Base-by-base conservation (phyloP, 2,888 invertebrate species). In the Erebia palarica region DNA sequence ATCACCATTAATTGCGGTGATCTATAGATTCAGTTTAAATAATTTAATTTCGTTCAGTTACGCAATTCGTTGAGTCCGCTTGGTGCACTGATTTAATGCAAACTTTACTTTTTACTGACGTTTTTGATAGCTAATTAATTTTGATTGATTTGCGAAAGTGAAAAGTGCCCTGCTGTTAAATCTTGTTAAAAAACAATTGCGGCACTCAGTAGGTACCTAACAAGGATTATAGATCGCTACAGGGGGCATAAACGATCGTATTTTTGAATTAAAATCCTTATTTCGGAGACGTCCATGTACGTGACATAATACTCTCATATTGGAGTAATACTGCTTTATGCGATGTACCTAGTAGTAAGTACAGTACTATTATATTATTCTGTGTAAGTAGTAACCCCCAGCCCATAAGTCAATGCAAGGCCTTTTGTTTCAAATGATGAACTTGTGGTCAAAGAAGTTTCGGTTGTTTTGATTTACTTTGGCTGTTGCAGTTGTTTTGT, bases 11-110 rank as follows among this genome's bases (percentile, higher is more conserved):
- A 61, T 44, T 16, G 14, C 16, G 44, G 61, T 61, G 44, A 1
- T n/a, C n/a, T 44, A 42, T 44, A 44, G 42, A 44, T 44, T 44
- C 10, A 16, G 36, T 60, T 60, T 16, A 44, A 60, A 60, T 60
- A 60, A 60, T 60, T 61, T 18, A 61, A 61, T 61, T 61, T 44
- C 44, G 11, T 44, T 61, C 11, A 16, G 16, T 61, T 61, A 61
- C 61, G 61, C 18, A 61, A 61, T 44, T 9, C 18, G 13, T n/a
- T 9, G 59, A n/a, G 14, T 18, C 61, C 44, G 61, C 44, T 61
- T 18, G 11, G 11, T 61, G 8, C 61, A 44, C 44, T 42, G 10
- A 61, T 59, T 59, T 42, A 42, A 36, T 44, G 16, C 16, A 44
- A 44, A 61, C 44, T 60, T 42, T 42, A 61, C 42, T 44, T 61